Base-by-base conservation (phyloP, 2,797 vertebrate species). In the Acanthornis magna region DNA sequence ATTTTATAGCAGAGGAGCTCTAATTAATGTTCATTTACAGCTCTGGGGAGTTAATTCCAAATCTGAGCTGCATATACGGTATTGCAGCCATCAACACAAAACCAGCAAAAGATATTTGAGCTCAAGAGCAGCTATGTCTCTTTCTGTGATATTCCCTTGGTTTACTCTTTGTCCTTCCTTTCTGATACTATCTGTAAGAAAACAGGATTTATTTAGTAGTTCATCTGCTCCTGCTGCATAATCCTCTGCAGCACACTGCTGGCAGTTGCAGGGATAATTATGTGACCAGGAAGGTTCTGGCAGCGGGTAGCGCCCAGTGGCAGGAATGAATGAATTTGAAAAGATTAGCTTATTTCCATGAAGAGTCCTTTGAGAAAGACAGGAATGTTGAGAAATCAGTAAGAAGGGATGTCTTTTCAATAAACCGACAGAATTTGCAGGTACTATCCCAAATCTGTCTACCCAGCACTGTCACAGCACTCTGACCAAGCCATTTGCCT, bases 321-420 rank as follows among this genome's bases (percentile, higher is more conserved):
- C 95, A 89, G 70, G 34, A 96, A 89, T 22, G 91, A 91, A 81
- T 61, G 38, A 83, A 93, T 71, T 87, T 89, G 65, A 91, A 92
- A 92, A 91, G n/a, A 96, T 81, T 50, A 48, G 66, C 66, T 93
- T 88, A 72, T 94, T 89, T 96, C 81, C 78, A 82, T 75, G 48
- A 62, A 72, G 40, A 83, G 55, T 70, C 70, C 73, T 91, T 83
- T 63, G 45, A 85, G 87, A 92, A 91, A 92, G 89, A 75, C 62
- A 83, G 23, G 51, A 93, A 80, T 36, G 50, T 68, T 92, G 58
- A 92, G 54, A 92, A 92, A 85, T 65, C 75, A 57, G 57, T 13
- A 4, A 78, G 81, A 86, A 79, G 54, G 38, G 61, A 75, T 51
- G n/a, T 34, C 43, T 89, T 93, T 89, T 80, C 91, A 70, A 78